A percentile compares a stretch with the other conserved stretches of the same genome.
These are phyloP conservation scores for Coreius guichenoti DNA, from an alignment of 2,797 vertebrate species.

Conservation along the genomic window DNA sequence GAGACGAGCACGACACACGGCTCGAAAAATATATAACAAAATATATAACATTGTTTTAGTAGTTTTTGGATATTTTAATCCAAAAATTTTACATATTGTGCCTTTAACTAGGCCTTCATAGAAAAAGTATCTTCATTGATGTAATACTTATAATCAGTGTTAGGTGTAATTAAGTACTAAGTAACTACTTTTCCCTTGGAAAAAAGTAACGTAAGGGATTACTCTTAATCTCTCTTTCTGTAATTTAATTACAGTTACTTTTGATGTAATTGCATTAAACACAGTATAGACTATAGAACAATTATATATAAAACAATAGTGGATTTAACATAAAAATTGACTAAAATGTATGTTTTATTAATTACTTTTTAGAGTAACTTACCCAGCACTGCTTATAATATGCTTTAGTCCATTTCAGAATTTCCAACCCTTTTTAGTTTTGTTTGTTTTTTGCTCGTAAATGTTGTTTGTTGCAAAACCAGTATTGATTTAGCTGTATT, in stretches of 20 bases:
- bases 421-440: background rate
- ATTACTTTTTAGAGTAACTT: background rate
- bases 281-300: background rate
- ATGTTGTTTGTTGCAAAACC: background rate
- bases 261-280: background rate
- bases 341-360: background rate
- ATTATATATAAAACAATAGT: background rate
- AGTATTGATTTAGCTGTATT: background rate
- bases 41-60: too few species aligned
- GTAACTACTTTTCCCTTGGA: background rate
- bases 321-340: background rate
- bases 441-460: background rate
- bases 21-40: too few species aligned
- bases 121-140: background rate
- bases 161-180: background rate
- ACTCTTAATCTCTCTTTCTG: background rate
- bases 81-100: too few species aligned
- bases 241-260: background rate
- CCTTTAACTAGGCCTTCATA: background rate
- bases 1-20: too few species aligned
- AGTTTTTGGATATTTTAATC: too few species aligned
- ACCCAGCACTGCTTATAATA: background rate
- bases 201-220: background rate
- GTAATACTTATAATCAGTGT: background rate
- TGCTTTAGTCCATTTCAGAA: background rate